Evolutionary conservation across 2,113 vertebrate species (phyloP).

Genomic region (Trichechus manatus): DNA sequence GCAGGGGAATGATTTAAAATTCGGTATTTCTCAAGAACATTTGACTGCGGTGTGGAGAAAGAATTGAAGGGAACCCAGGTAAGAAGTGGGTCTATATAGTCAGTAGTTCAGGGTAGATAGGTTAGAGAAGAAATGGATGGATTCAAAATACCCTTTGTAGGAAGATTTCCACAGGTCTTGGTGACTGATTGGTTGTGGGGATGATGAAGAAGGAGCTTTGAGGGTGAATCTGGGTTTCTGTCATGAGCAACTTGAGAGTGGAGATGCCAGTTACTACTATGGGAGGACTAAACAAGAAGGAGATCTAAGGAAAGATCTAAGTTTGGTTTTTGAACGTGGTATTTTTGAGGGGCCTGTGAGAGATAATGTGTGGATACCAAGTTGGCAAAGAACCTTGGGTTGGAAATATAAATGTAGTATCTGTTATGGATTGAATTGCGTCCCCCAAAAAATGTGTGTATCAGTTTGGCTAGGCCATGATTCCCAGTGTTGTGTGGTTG

Average conservation of each 20-base stretch:
- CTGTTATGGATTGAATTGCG: too few relatives aligned
- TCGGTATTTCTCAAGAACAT: not conserved
- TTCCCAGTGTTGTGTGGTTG: too few relatives aligned
- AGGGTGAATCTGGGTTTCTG: not conserved
- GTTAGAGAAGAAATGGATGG: not conserved
- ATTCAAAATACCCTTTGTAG: not conserved
- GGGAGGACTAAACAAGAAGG: not conserved
- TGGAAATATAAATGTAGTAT: not conserved
- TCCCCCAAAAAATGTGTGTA: too few relatives aligned
- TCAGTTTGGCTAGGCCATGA: too few relatives aligned
- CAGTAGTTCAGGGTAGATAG: not conserved
- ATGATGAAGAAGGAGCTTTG: not conserved
- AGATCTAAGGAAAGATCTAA: not conserved
- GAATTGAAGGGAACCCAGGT: not conserved
- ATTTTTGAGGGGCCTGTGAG: not conserved
- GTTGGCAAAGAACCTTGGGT: not conserved
- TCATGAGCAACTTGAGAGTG: not conserved
- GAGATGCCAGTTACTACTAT: not conserved
- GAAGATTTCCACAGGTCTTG: not conserved
- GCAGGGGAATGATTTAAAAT: not conserved
- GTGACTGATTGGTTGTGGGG: not conserved
- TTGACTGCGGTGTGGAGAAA: not conserved
- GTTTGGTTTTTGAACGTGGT: not conserved
- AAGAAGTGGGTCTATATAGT: not conserved
- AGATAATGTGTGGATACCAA: not conserved